Conservation (phyloP, 1,140 invertebrate genomes). For the Druon quercuslanigerum region DNA sequence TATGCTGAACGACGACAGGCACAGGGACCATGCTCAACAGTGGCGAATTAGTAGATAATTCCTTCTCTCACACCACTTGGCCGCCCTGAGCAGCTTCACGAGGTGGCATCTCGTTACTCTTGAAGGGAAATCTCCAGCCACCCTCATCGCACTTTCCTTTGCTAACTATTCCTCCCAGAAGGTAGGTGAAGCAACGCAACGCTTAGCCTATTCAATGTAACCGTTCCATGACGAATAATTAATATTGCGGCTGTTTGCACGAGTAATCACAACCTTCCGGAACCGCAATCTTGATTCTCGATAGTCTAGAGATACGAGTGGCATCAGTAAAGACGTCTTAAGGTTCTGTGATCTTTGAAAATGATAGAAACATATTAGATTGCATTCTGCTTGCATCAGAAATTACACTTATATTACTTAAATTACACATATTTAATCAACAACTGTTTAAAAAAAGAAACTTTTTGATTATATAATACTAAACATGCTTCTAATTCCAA, state of each 20-base stretch:
- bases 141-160: conserved; percentile 41
- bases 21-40: conserved; percentile 6
- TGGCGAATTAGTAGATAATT: conserved; percentile 22
- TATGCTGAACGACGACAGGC: background rate
- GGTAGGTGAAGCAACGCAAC: conserved; percentile 10
- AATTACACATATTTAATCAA: no score
- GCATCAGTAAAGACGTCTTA: background rate
- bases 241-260: conserved; percentile 58
- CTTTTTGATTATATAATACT: no score
- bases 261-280: conserved; percentile 43
- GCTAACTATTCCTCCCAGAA: conserved; percentile 42
- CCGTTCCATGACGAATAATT: conserved; percentile 59
- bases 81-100: conserved; percentile 22
- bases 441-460: no score
- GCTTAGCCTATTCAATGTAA: conserved; percentile 48
- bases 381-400: background rate
- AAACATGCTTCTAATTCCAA: no score
- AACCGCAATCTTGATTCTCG: conserved; percentile 36
- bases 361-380: background rate
- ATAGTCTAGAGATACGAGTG: conserved; percentile 25
- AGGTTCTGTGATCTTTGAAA: no score
- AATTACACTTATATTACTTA: no score
- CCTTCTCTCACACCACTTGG: conserved; percentile 17
- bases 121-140: conserved; percentile 5
- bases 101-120: conserved; percentile 22